Evolutionary conservation across 2,797 vertebrate species (phyloP), one percentile per base, ranked within the genome.

Genomic region (Ambastaia sidthimunki): DNA sequence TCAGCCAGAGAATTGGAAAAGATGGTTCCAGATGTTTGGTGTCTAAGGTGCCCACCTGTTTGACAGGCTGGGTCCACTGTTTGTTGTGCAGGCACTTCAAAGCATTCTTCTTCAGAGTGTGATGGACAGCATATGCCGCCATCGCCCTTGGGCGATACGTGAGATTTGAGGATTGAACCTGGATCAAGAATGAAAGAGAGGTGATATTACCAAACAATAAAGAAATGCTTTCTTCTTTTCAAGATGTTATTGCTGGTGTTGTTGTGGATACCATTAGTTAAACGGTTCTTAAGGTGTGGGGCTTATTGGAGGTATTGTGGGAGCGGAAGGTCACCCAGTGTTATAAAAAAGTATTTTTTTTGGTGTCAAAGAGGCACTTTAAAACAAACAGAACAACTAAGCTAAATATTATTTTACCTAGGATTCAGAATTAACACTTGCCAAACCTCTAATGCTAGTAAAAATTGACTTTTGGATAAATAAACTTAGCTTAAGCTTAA

Each of bases 11-110:
- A 54, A 41, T 80, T 66, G 11, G 0, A 71, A 47, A 83, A 81
- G 87, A 88, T 85, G 81, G 44, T 7, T 86, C 84, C 87, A 82
- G 87, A 86, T 88, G 87, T 84, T 85, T 15, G 55, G 68, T 34
- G 82, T 74, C 68, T 62, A 48, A 37, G 78, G 74, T 62, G 66
- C 74, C 74, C 54, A 69, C 54, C 50, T 66, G 3, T 57, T 66
- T 78, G 54, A 41, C 21, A 50, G 77, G 68, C 79, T 70, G 74
- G 62, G 71, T 70, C 70, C 75, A 12, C 18, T 71, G 74, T 82
- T 84, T 85, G 76, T 78, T 37, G 70, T 54, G 10, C 52, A 50
- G 69, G 44, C 54, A 47, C 65, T 74, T 44, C 72, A 76, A 86
- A 74, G 70, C 81, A 44, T 63, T 73, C 76, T 77, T 86, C 59